A percentile compares a stretch with the other conserved stretches of the same genome.
phyloP scores from a whole-genome alignment of 2,113 vertebrate species.

The Eurystomus gularis region DNA sequence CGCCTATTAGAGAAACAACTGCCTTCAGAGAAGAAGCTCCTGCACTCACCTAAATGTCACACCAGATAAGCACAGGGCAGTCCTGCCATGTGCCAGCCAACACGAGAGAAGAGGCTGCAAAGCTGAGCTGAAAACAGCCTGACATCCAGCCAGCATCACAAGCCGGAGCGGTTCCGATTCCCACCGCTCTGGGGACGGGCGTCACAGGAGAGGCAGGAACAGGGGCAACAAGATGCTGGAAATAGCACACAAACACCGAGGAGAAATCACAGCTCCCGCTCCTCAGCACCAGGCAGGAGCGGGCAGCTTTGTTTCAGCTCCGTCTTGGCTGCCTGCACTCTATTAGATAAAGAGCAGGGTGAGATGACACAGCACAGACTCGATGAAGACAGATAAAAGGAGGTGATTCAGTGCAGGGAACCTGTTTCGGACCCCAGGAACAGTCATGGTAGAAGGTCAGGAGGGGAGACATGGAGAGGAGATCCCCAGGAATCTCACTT shows the following conservation, averaged over 20 bases:
- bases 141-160: neutral
- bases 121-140: neutral
- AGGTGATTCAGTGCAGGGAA: neutral
- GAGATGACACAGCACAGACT: conserved; percentile 1
- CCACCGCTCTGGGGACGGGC: neutral
- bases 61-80: neutral
- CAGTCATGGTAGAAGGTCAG: neutral
- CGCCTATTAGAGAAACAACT: neutral
- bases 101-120: neutral
- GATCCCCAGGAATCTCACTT: neutral
- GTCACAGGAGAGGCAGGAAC: neutral
- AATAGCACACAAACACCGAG: neutral
- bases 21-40: neutral
- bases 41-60: neutral
- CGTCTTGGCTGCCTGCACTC: neutral
- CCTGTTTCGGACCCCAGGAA: neutral
- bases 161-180: neutral
- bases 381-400: neutral
- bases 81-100: neutral
- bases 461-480: neutral
- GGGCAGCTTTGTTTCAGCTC: neutral
- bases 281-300: neutral
- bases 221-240: neutral
- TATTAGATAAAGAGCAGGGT: neutral
- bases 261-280: neutral